phyloP scores from a whole-genome alignment of 2,797 vertebrate genomes.

The Chrosomus eos region DNA sequence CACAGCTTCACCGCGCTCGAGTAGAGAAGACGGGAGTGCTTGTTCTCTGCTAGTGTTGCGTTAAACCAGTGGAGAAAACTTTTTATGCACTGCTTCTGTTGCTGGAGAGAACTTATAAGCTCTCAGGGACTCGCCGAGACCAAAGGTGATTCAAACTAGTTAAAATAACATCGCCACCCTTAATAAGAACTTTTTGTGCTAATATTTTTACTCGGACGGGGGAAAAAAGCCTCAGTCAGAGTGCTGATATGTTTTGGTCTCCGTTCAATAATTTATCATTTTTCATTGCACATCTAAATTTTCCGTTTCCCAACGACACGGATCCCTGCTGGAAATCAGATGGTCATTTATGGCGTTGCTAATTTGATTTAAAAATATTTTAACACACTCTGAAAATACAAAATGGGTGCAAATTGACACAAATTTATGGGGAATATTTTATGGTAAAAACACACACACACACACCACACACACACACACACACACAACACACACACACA shows the following conservation, averaged over 20 bases:
- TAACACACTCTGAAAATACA: slow-evolving; percentile 61
- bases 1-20: slow-evolving; percentile 5
- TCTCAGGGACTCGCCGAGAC: slow-evolving; percentile 75
- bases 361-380: slow-evolving; percentile 73
- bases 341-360: slow-evolving; percentile 75
- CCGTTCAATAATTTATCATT: slow-evolving; percentile 74
- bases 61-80: slow-evolving; percentile 75
- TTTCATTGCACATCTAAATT: slow-evolving; percentile 66
- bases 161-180: slow-evolving; percentile 80
- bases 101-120: slow-evolving; percentile 78
- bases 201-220: slow-evolving; percentile 75
- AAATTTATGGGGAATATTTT: slow-evolving; percentile 54
- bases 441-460: neutral
- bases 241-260: slow-evolving; percentile 72
- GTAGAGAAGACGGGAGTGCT: slow-evolving; percentile 72
- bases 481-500: neutral
- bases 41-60: slow-evolving; percentile 74
- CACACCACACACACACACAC: no score
- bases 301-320: slow-evolving; percentile 57
- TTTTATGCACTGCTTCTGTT: slow-evolving; percentile 77
- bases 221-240: slow-evolving; percentile 61
- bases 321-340: slow-evolving; percentile 72
- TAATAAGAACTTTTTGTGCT: slow-evolving; percentile 78
- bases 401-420: slow-evolving; percentile 61
- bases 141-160: slow-evolving; percentile 76